These are phyloP conservation scores for Colletes gigas DNA, from an alignment of 1,140 invertebrate genomes.

Conservation along the genomic window DNA sequence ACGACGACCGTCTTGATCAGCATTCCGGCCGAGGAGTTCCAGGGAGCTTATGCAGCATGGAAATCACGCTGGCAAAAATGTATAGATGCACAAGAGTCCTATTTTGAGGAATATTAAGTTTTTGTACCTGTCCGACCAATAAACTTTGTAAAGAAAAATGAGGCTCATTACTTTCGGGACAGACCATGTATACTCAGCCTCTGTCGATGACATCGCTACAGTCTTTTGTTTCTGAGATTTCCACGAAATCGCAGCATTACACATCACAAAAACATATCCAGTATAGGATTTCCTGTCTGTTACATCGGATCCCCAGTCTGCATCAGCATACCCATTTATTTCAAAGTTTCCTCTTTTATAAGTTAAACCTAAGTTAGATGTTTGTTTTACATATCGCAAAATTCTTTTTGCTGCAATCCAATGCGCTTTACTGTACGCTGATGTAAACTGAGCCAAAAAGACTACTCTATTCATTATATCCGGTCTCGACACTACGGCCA, in stretches of 20 bases:
- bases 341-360: slow-evolving; percentile 38
- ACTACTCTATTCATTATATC: slow-evolving; percentile 75
- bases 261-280: slow-evolving; percentile 57
- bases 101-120: too few relatives aligned
- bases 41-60: too few relatives aligned
- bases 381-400: slow-evolving; percentile 74
- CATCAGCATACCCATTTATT: slow-evolving; percentile 72
- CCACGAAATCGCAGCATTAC: slow-evolving; percentile 50
- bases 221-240: slow-evolving; percentile 37
- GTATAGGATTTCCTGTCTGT: slow-evolving; percentile 64
- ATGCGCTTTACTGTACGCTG: slow-evolving; percentile 55
- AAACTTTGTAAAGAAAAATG: too few relatives aligned
- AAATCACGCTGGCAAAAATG: too few relatives aligned
- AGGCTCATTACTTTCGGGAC: too few relatives aligned
- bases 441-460: slow-evolving; percentile 65
- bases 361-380: slow-evolving; percentile 58
- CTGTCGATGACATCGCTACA: not conserved
- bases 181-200: not conserved
- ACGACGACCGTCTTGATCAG: too few relatives aligned
- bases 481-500: slow-evolving; percentile 53
- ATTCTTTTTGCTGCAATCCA: slow-evolving; percentile 73
- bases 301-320: slow-evolving; percentile 71
- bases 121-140: too few relatives aligned
- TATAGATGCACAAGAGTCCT: too few relatives aligned
- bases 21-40: too few relatives aligned